Evolutionary conservation across 2,113 vertebrate genomes (phyloP).

Genomic region (Ceuthmochares aereus): DNA sequence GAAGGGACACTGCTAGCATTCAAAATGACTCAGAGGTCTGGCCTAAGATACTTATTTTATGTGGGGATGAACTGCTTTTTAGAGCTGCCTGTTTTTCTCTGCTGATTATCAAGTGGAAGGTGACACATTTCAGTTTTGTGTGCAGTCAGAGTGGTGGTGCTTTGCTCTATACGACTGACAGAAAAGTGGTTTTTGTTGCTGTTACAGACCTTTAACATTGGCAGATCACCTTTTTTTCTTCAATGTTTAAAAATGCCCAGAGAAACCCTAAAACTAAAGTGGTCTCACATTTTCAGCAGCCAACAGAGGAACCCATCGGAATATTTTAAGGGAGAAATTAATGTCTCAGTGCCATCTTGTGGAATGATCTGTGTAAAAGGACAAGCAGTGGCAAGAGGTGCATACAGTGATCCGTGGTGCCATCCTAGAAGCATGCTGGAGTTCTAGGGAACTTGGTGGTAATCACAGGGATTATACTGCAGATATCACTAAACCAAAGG

Average conservation of each 20-base stretch:
- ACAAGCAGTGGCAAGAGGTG: background rate
- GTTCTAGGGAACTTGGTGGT: background rate
- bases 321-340: background rate
- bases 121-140: background rate
- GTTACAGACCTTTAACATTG: background rate
- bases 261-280: background rate
- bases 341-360: slow-evolving; percentile 51
- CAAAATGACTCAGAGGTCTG: background rate
- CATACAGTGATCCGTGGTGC: background rate
- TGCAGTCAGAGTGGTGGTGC: background rate
- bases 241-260: background rate
- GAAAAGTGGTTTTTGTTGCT: background rate
- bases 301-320: background rate
- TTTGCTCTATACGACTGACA: rapidly evolving
- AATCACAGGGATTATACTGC: background rate
- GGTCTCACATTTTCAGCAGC: background rate
- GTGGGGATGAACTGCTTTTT: background rate
- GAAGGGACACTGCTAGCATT: background rate
- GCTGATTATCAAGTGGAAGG: background rate
- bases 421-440: background rate
- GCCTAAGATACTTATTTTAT: background rate
- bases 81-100: background rate
- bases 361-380: background rate
- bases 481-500: background rate
- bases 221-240: background rate